phyloP scores from a whole-genome alignment of 2,113 vertebrate species.

The Urocynchramus pylzowi region DNA sequence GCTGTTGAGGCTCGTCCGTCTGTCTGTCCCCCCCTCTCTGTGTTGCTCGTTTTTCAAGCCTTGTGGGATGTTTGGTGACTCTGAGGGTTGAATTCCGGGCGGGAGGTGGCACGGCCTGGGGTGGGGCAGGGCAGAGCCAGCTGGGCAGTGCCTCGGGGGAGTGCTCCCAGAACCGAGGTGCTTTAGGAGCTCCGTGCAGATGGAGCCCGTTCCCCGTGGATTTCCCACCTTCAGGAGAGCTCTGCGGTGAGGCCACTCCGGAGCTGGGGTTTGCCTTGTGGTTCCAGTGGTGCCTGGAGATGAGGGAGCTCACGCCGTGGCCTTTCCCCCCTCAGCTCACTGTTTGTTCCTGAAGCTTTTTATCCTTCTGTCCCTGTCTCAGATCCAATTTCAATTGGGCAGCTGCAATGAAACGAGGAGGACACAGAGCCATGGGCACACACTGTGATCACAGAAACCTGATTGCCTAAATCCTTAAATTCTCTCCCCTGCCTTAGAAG shows the following conservation, averaged over 20 bases:
- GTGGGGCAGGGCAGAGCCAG: background rate
- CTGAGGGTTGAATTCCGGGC: constrained; percentile 16
- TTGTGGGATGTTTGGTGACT: background rate
- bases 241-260: background rate
- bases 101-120: background rate
- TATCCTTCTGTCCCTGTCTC: background rate
- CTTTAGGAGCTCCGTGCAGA: background rate
- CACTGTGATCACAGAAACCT: constrained; percentile 46
- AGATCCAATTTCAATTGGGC: background rate
- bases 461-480: background rate
- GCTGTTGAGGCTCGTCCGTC: background rate
- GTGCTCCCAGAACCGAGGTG: background rate
- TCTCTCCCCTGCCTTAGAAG: background rate
- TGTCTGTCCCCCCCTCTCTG: background rate
- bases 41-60: constrained; percentile 34
- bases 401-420: background rate
- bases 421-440: background rate
- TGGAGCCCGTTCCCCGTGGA: fast-evolving
- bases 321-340: background rate
- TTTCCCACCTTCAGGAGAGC: background rate
- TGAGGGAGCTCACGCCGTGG: background rate
- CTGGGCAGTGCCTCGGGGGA: background rate
- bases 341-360: background rate
- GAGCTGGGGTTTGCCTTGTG: background rate
- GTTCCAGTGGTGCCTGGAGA: background rate